phyloP scores from a whole-genome alignment of 2,113 vertebrate genomes.

The Eurypyga helias region DNA sequence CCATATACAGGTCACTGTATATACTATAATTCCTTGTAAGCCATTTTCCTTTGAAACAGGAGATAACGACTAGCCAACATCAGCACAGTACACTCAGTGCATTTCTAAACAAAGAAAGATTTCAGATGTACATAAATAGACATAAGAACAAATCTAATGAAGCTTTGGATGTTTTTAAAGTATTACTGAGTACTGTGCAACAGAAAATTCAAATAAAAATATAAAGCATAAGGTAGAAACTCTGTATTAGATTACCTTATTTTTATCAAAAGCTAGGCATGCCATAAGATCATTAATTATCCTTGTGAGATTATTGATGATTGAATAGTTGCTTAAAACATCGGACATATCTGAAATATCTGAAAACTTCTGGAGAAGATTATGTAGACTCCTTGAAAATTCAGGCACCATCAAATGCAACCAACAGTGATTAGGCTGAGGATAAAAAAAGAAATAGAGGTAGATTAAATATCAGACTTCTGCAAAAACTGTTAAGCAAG shows the following conservation, averaged over 20 bases:
- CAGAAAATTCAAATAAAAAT: neutral
- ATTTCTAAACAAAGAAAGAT: slow-evolving; percentile 5
- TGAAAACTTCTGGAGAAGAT: slow-evolving; percentile 80
- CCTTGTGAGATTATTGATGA: slow-evolving; percentile 81
- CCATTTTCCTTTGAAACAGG: neutral
- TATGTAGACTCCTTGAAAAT: slow-evolving; percentile 76
- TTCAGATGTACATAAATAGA: neutral
- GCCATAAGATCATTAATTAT: slow-evolving; percentile 80
- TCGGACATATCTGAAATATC: slow-evolving; percentile 77
- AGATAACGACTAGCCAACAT: neutral
- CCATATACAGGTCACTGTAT: neutral
- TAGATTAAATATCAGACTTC: slow-evolving; percentile 32
- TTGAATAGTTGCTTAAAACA: slow-evolving; percentile 82
- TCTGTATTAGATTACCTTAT: slow-evolving; percentile 70
- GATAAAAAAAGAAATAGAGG: slow-evolving; percentile 36
- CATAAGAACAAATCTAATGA: neutral
- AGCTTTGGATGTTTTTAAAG: neutral
- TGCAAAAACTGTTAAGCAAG: slow-evolving; percentile 29
- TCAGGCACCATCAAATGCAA: slow-evolving; percentile 80
- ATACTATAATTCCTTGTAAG: neutral
- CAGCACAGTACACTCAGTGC: neutral
- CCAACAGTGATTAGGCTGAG: slow-evolving; percentile 82
- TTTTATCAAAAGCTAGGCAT: slow-evolving; percentile 71
- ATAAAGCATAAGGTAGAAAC: neutral
- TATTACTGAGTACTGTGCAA: neutral